Base-by-base conservation (phyloP, 1,140 invertebrate genomes). In the Drosophila simulans region DNA sequence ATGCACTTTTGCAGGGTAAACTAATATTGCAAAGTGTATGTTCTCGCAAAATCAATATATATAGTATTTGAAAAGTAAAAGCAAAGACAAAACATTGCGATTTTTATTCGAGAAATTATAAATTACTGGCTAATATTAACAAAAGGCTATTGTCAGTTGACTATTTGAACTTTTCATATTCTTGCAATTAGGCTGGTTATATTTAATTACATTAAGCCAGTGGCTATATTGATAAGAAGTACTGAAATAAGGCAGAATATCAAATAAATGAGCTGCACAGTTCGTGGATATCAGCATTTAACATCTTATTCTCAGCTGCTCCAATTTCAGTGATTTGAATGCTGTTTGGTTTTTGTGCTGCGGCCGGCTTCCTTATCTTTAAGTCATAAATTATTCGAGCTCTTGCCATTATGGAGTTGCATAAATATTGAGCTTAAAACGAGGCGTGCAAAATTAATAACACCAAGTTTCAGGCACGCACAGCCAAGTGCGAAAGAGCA, bases 401-500 rank as follows among this genome's bases (percentile, higher is more conserved):
- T 76, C 48, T 60, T 58, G 60, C 62, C 80, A 72, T 71, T 76
- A 65, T 79, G 59, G 63, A 73, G 59, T 56, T 83, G 76, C 76
- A 86, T 79, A 88, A 89, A 83, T 83, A 82, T 79, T 39, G 42
- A 56, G 79, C 78, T 82, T 62, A 65, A 76, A 58, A 54, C 43
- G 43, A 49, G 73, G 72, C 74, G 73, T 77, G 65, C 70, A 56
- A 83, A 75, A 80, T 79, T 70, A 84, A 79, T 76, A 80, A 71
- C 75, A 58, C 68, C 27, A 58, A 64, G 27, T 25, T 51, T 27
- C 31, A 15, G 15, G 76, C 70, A 71, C 51, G 76, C 64, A 77
- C 45, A 40, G 5, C 11, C 12, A 34, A 51, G 48, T 51, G 48
- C 48, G n/a, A 45, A 15, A 22, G 42, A 17, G 40, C 37, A 11